Evolutionary conservation across 2,888 invertebrate species (phyloP), one percentile per base, ranked within the genome.

Genomic region (Azorinus chamasolen): DNA sequence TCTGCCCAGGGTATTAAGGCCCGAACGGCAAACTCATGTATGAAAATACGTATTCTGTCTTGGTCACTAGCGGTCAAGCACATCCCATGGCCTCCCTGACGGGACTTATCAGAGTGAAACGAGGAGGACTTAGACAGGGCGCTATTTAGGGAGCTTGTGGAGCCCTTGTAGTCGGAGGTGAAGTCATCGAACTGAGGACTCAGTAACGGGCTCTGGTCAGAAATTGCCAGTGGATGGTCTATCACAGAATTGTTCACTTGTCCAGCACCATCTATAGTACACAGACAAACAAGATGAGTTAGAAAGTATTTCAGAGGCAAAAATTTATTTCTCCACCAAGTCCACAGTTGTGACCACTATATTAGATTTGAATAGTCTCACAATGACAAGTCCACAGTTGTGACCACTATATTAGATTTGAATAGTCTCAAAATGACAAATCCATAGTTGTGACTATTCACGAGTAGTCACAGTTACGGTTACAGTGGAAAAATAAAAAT

Each of bases 1-100:
- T 99, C 99, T 45, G 98, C 95, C 93, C 97, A 97, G 0, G 99
- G 99, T 77, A 99, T 94, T 71, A 99, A 94, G 24, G 97, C 97
- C 89, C 96, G 95, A 16, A 96, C 95, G 72, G 96, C 95, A 94
- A 98, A 98, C 90, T 98, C 98, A 88, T 96, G 96, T 48, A 98
- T 95, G 90, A 98, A 96, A 83, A 95, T 95, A 87, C 96, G 95
- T 48, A 99, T 94, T 88, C 96, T 95, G 88, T 98, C 97, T 58
- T 97, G 95, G 94, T 99, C 99, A 89, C 95, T 95, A 0, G 95
- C 94, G 51, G 96, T 96, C 46, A 99, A 94, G 89, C 96, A 96
- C 76, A 95, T 82, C 4, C 94, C 94, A 77, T 93, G 93, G 25
- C 80, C 84, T 14, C 57, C 41, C n/a, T 24, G 22, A 32, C 63